phyloP scores from a whole-genome alignment of 2,888 invertebrate genomes.

The Lepidocyrtoides sp. region DNA sequence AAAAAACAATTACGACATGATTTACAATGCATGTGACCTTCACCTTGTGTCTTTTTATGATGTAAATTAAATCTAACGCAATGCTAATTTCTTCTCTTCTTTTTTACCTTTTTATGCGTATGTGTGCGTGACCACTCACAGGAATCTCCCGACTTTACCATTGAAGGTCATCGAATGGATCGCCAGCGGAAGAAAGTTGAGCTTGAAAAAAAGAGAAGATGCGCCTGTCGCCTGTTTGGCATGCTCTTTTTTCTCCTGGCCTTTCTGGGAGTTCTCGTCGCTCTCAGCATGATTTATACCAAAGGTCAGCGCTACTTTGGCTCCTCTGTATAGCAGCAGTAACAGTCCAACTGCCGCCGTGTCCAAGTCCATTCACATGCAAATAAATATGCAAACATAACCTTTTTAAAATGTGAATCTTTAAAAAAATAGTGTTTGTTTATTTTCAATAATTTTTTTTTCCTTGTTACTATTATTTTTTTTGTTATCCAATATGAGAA shows the following conservation, averaged over 20 bases:
- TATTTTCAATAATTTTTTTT: neutral
- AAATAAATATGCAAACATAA: slow-evolving; percentile 18
- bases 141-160: slow-evolving; percentile 85
- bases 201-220: slow-evolving; percentile 83
- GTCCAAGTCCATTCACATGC: neutral
- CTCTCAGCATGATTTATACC: slow-evolving; percentile 85
- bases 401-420: neutral
- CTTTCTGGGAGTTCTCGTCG: slow-evolving; percentile 85
- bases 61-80: no score
- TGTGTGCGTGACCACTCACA: no score
- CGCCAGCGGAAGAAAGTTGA: slow-evolving; percentile 84
- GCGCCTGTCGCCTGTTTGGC: slow-evolving; percentile 84
- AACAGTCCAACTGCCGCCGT: neutral
- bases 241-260: slow-evolving; percentile 84
- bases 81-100: no score
- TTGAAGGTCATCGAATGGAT: slow-evolving; percentile 84
- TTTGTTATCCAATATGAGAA: slow-evolving; percentile 62
- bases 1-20: no score
- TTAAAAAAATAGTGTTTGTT: neutral
- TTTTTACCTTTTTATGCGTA: no score
- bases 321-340: slow-evolving; percentile 82
- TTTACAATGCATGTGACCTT: no score
- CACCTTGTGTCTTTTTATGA: no score
- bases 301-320: slow-evolving; percentile 85
- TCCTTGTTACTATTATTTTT: neutral